A percentile compares a stretch with the other conserved stretches of the same genome.
phyloP scores from a whole-genome alignment of 2,113 vertebrate species.

The Callorhinus ursinus region DNA sequence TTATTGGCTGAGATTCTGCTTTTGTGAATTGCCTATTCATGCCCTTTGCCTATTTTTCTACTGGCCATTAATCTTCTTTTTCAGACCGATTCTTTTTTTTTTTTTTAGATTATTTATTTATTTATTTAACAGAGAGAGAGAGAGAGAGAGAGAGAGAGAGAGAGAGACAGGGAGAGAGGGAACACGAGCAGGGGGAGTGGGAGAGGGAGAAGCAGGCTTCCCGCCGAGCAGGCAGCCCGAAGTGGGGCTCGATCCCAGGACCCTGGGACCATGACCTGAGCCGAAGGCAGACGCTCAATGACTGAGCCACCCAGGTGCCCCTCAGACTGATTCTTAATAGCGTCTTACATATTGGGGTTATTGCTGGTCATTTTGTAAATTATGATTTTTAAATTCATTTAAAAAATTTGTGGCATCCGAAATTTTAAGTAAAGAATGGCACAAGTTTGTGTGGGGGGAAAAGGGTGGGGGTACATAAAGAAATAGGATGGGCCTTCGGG shows the following conservation, averaged over 20 bases:
- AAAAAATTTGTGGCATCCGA: background rate
- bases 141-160: too few relatives aligned
- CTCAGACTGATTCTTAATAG: background rate
- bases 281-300: too few relatives aligned
- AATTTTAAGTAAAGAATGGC: background rate
- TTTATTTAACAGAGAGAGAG: too few relatives aligned
- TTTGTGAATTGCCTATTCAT: background rate
- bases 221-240: too few relatives aligned
- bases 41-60: background rate
- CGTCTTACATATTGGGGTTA: background rate
- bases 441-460: background rate
- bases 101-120: too few relatives aligned
- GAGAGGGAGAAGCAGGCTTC: too few relatives aligned
- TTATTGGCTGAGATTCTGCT: background rate
- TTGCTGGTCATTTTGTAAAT: background rate
- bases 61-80: background rate
- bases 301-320: too few relatives aligned
- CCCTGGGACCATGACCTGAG: too few relatives aligned
- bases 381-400: constrained; percentile 23
- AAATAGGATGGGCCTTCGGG: background rate
- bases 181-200: too few relatives aligned
- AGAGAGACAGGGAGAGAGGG: too few relatives aligned
- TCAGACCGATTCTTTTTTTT: background rate
- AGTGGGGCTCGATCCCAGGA: too few relatives aligned
- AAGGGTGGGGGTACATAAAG: background rate